phyloP scores from a whole-genome alignment of 1,140 invertebrate genomes.

The Trigoniulus corallinus region DNA sequence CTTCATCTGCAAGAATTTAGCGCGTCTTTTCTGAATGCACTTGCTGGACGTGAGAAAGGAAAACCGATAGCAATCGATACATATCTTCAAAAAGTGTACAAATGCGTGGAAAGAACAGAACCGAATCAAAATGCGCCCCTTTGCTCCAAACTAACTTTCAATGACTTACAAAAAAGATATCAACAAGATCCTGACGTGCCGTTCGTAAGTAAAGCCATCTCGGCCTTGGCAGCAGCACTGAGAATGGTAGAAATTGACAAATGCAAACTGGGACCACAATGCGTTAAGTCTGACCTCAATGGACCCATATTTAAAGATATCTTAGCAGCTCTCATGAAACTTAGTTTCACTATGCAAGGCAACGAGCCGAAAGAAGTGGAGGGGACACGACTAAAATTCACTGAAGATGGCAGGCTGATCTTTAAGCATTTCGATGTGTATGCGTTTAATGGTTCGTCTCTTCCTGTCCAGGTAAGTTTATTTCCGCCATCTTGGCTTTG shows the following conservation, averaged over 20 bases:
- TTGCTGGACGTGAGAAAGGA: background rate
- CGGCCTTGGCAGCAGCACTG: constrained; percentile 21
- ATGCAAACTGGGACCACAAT: constrained; percentile 12
- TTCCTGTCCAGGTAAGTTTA: constrained; percentile 13
- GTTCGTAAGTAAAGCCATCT: constrained; percentile 19
- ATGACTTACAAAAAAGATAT: constrained; percentile 1
- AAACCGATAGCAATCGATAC: background rate
- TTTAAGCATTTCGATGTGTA: constrained; percentile 5
- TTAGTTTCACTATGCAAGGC: constrained; percentile 9
- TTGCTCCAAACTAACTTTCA: background rate
- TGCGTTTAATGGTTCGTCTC: constrained; percentile 7
- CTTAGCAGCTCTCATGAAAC: constrained; percentile 6
- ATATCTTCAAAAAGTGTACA: background rate
- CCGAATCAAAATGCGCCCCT: background rate
- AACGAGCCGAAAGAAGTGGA: constrained; percentile 15
- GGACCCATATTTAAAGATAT: constrained; percentile 12
- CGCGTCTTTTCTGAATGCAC: background rate
- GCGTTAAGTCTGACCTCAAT: constrained; percentile 7
- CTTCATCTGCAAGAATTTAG: background rate
- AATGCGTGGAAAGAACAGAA: background rate
- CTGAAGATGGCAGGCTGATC: constrained; percentile 9
- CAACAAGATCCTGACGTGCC: constrained; percentile 9
- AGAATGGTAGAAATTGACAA: constrained; percentile 16
- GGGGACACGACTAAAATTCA: constrained; percentile 13
- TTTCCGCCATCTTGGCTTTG: background rate